Conservation (phyloP, 2,113 vertebrate genomes). For the Mohoua ochrocephala region DNA sequence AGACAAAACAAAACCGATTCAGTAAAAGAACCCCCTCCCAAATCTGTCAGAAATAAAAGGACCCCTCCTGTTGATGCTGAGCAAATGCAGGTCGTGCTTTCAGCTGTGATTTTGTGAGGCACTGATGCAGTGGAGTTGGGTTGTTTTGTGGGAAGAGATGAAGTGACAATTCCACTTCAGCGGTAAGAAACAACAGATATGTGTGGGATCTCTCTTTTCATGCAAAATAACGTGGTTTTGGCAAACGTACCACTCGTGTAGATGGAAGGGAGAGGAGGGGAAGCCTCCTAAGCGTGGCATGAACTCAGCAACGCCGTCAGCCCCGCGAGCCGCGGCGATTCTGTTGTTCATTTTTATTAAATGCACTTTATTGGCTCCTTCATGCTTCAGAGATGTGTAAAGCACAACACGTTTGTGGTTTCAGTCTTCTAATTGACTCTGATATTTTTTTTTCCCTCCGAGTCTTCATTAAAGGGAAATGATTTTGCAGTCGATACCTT, state of each 20-base stretch:
- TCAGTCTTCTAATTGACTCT: not conserved
- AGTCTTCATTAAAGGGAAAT: constrained; percentile 49
- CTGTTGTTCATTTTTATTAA: not conserved
- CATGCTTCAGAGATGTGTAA: not conserved
- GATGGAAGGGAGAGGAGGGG: not conserved
- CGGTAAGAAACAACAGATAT: not conserved
- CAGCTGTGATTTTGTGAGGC: not conserved
- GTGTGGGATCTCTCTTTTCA: not conserved
- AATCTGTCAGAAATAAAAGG: not conserved
- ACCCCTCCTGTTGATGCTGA: not conserved
- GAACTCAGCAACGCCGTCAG: not conserved
- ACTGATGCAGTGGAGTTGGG: not conserved
- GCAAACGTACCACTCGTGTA: not conserved
- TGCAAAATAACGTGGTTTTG: not conserved
- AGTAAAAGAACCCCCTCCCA: not conserved
- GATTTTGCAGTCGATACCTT: constrained; percentile 32
- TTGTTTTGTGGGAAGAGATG: not conserved
- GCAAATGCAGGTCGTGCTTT: not conserved
- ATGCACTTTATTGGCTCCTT: not conserved
- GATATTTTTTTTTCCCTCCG: not conserved
- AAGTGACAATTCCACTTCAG: not conserved
- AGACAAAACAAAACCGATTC: not conserved
- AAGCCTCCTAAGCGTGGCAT: not conserved
- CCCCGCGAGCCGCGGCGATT: not conserved
- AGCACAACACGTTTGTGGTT: not conserved